These are phyloP conservation scores for Alosa alosa DNA, from an alignment of 2,113 vertebrate genomes.

Conservation along the genomic window DNA sequence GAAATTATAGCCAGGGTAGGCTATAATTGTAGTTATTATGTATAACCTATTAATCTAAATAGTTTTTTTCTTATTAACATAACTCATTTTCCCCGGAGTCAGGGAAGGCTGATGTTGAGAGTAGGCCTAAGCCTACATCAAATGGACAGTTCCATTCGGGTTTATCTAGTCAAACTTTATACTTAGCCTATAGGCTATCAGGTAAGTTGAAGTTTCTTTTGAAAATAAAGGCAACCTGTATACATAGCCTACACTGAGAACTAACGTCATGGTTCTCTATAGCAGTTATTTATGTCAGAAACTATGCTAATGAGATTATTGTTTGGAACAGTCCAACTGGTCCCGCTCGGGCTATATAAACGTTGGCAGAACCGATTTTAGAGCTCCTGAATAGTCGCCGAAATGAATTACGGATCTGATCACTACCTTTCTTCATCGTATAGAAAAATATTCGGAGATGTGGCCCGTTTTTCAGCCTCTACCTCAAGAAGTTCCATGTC, in stretches of 20 bases:
- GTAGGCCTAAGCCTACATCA: background rate
- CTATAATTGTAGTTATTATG: background rate
- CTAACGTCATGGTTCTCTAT: background rate
- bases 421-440: conserved; percentile 76
- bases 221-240: background rate
- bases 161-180: background rate
- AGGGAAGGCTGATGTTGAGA: background rate
- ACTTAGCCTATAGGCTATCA: background rate
- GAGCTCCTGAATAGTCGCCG: conserved; percentile 41
- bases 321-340: conserved; percentile 35
- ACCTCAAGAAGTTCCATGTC: conserved; percentile 55
- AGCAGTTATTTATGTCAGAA: background rate
- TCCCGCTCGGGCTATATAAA: conserved; percentile 53
- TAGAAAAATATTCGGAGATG: conserved; percentile 78
- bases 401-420: conserved; percentile 76
- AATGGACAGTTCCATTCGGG: background rate
- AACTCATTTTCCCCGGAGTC: background rate
- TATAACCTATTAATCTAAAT: too few relatives aligned
- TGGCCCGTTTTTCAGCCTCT: conserved; percentile 63
- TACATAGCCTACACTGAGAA: background rate
- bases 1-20: too few relatives aligned
- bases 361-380: conserved; percentile 40
- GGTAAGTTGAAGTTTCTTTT: background rate
- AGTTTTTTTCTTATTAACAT: background rate
- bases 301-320: background rate